phyloP scores from a whole-genome alignment of 2,797 vertebrate genomes.

The Sciaenops ocellatus region DNA sequence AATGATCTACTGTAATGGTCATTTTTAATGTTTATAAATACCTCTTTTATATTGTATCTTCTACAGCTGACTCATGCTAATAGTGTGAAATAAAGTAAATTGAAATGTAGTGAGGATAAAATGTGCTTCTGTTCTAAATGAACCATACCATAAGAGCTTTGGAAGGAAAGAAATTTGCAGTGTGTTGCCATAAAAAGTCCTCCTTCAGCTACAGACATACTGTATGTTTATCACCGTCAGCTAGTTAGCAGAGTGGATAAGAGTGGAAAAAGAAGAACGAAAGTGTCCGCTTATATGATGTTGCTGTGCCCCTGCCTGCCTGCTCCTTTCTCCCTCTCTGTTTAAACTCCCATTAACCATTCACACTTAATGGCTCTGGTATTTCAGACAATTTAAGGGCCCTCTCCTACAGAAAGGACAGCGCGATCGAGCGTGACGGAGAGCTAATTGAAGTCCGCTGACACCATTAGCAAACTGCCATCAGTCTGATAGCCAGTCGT shows the following conservation, averaged over 20 bases:
- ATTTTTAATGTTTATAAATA: constrained; percentile 3
- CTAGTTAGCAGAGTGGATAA: constrained; percentile 16
- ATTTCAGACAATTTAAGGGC: constrained; percentile 80
- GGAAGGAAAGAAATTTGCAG: constrained; percentile 20
- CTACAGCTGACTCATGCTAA: not conserved
- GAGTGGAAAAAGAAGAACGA: constrained; percentile 35
- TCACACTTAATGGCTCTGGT: constrained; percentile 75
- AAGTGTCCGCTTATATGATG: constrained; percentile 30
- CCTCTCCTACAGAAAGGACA: constrained; percentile 65
- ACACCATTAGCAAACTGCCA: constrained; percentile 82
- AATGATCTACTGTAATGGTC: not conserved
- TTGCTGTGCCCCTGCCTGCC: constrained; percentile 9
- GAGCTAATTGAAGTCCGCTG: constrained; percentile 83
- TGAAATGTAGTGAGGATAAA: constrained; percentile 20
- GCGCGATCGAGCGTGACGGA: constrained; percentile 65
- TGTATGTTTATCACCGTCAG: constrained; percentile 42
- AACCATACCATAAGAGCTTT: not conserved
- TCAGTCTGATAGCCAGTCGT: constrained; percentile 72
- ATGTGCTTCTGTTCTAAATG: not conserved
- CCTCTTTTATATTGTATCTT: not conserved
- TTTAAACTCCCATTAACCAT: constrained; percentile 77
- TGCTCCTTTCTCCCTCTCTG: constrained; percentile 40
- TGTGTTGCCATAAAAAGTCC: constrained; percentile 7
- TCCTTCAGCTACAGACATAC: constrained; percentile 8
- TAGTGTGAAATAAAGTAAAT: not conserved